A percentile compares a stretch with the other conserved stretches of the same genome.
These are phyloP conservation scores for Heliconius nattereri DNA, from an alignment of 1,140 invertebrate genomes.

Conservation along the genomic window DNA sequence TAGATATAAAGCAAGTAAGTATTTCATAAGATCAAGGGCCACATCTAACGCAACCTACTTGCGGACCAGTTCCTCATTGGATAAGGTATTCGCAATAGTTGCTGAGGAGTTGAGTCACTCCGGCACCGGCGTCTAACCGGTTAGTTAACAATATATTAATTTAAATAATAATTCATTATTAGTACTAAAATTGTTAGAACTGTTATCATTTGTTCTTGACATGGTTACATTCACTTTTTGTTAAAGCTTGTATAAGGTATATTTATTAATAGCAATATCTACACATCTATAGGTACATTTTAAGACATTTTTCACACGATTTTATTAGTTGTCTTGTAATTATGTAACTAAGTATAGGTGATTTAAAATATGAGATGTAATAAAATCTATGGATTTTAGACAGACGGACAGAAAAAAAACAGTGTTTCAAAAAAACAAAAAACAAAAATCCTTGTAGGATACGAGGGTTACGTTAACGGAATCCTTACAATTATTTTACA, in stretches of 20 bases:
- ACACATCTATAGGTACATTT: too few species aligned
- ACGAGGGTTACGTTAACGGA: too few species aligned
- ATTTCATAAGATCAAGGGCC: constrained; percentile 12
- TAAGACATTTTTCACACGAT: too few species aligned
- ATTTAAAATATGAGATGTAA: too few species aligned
- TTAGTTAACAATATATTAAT: constrained; percentile 5
- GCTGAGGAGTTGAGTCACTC: constrained; percentile 4
- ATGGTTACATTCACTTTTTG: constrained; percentile 9
- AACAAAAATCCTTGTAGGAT: too few species aligned
- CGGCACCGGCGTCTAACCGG: background rate
- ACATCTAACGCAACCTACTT: constrained; percentile 12
- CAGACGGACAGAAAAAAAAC: too few species aligned
- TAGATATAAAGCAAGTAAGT: background rate
- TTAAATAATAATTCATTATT: constrained; percentile 4
- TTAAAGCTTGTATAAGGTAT: background rate
- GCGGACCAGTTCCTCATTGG: constrained; percentile 10
- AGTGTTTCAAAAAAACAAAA: too few species aligned
- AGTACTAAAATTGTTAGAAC: background rate
- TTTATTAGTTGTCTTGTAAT: too few species aligned
- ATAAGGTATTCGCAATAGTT: constrained; percentile 10
- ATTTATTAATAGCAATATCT: too few species aligned
- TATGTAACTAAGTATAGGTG: too few species aligned
- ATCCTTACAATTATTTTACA: too few species aligned
- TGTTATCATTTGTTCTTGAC: constrained; percentile 4
- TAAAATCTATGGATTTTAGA: too few species aligned